Conservation (phyloP, 2,888 invertebrate species). For the Diadegma fenestrale region DNA sequence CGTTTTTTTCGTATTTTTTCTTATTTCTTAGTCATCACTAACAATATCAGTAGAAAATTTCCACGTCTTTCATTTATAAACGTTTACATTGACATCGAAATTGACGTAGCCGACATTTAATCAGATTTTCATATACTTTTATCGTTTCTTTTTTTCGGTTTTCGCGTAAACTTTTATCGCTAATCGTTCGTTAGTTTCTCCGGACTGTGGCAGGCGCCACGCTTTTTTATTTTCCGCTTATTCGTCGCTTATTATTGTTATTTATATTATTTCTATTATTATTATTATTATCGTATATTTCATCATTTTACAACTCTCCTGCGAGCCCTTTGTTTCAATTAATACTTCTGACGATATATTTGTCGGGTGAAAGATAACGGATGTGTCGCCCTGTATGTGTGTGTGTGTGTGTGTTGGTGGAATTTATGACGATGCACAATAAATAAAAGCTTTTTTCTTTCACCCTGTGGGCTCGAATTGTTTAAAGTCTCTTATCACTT, state of each 20-base stretch:
- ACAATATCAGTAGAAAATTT: constrained; percentile 79
- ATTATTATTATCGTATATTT: constrained; percentile 13
- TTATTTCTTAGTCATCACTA: constrained; percentile 48
- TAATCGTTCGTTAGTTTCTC: constrained; percentile 24
- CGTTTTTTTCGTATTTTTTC: constrained; percentile 27
- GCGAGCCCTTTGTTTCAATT: constrained; percentile 20
- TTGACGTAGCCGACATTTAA: constrained; percentile 77
- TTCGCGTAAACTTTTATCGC: constrained; percentile 36
- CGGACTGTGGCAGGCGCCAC: constrained; percentile 27
- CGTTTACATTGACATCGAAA: constrained; percentile 80
- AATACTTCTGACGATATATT: constrained; percentile 35
- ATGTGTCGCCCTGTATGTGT: constrained; percentile 7
- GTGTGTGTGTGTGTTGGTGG: background rate
- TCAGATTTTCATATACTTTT: constrained; percentile 57
- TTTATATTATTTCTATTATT: constrained; percentile 11
- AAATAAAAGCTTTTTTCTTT: constrained; percentile 26
- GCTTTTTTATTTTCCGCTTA: constrained; percentile 24
- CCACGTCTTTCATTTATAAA: constrained; percentile 75
- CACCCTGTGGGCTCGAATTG: background rate
- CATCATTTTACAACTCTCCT: constrained; percentile 41
- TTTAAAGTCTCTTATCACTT: constrained; percentile 17
- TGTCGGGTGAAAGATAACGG: constrained; percentile 45
- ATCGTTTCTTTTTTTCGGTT: background rate
- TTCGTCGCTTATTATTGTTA: background rate
- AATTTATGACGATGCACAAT: constrained; percentile 27